Evolutionary conservation across 2,113 vertebrate species (phyloP).

Genomic region (Heteronetta atricapilla): DNA sequence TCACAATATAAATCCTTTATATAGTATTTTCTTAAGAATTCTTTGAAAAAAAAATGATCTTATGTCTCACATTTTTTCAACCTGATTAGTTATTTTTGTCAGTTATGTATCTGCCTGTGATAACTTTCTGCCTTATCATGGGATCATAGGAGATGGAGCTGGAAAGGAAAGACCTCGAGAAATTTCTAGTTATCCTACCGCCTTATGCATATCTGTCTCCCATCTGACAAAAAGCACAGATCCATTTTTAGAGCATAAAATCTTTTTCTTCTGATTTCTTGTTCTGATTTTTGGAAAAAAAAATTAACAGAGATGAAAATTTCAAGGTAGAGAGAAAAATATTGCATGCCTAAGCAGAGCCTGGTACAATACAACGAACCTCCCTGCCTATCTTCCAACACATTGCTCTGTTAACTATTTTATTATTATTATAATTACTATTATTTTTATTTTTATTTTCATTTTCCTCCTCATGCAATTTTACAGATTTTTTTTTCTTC

Average conservation of each 20-base stretch:
- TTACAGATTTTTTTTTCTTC: neutral
- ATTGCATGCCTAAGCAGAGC: neutral
- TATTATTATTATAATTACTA: too few relatives aligned
- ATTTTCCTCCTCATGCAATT: neutral
- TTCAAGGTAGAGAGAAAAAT: neutral
- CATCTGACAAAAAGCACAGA: neutral
- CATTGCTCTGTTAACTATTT: neutral
- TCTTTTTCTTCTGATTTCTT: neutral
- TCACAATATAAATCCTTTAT: slow-evolving; percentile 40
- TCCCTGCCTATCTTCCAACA: neutral
- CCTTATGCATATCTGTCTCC: neutral
- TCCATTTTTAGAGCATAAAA: neutral
- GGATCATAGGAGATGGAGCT: neutral
- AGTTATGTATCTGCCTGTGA: neutral
- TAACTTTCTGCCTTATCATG: neutral
- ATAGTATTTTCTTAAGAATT: slow-evolving; percentile 48
- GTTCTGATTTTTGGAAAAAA: neutral
- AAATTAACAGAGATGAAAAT: neutral
- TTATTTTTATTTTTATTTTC: neutral
- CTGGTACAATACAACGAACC: neutral
- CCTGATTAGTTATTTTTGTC: neutral
- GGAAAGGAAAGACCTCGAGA: neutral
- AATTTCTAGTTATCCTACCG: neutral
- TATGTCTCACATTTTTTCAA: neutral
- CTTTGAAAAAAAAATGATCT: neutral